Evolutionary conservation across 2,888 invertebrate genomes (phyloP).

Genomic region (Coenonympha arcania): DNA sequence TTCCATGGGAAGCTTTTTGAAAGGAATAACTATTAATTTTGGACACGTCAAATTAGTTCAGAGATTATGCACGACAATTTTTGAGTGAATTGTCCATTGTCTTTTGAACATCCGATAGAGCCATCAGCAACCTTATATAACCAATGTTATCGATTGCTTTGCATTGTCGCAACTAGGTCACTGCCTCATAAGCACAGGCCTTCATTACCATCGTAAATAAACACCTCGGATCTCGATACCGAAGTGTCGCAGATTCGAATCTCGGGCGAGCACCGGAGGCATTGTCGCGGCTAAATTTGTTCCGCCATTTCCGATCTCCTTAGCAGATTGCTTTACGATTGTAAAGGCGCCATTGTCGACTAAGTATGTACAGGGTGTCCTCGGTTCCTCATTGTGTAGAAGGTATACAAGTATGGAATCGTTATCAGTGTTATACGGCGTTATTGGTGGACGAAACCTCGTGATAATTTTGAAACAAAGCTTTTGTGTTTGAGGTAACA

Average conservation of each 20-base stretch:
- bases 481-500: not conserved
- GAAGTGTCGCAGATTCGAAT: conserved; percentile 60
- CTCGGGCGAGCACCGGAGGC: conserved; percentile 63
- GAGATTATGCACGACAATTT: too few relatives aligned
- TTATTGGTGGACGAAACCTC: not conserved
- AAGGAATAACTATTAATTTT: too few relatives aligned
- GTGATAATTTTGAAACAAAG: not conserved
- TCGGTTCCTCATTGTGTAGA: conserved; percentile 1
- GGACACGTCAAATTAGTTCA: too few relatives aligned
- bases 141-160: too few relatives aligned
- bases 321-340: conserved; percentile 64
- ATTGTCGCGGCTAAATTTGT: conserved; percentile 72
- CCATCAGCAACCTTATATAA: too few relatives aligned
- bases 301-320: conserved; percentile 67
- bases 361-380: conserved; percentile 18
- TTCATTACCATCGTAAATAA: conserved; percentile 40
- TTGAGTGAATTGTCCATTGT: too few relatives aligned
- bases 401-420: not conserved
- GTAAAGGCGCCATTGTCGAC: conserved; percentile 50
- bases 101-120: too few relatives aligned
- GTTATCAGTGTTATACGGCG: not conserved
- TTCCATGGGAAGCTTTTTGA: too few relatives aligned
- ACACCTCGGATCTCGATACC: conserved; percentile 59
- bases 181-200: not conserved
- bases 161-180: not conserved